Evolutionary conservation across 2,113 vertebrate genomes (phyloP).

Genomic region (Andinoacara biseriatus): DNA sequence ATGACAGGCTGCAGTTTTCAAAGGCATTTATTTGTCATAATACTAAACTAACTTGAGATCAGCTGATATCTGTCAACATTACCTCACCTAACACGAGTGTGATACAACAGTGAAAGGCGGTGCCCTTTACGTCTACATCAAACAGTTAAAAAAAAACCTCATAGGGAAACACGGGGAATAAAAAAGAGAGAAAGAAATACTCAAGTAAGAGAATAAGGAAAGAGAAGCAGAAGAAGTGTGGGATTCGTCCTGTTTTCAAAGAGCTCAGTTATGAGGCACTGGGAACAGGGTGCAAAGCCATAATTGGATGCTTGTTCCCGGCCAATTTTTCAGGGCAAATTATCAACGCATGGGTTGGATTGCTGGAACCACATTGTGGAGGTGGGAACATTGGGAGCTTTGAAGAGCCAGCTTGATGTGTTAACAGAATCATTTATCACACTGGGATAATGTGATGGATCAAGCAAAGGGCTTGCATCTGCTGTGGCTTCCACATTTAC

Average conservation of each 20-base stretch:
- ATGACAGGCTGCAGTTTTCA: constrained; percentile 51
- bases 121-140: constrained; percentile 8
- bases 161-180: background rate
- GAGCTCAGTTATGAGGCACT: constrained; percentile 60
- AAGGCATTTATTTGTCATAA: constrained; percentile 57
- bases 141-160: background rate
- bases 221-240: constrained; percentile 4
- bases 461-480: constrained; percentile 39
- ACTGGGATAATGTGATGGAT: constrained; percentile 71
- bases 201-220: background rate
- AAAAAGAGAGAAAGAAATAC: background rate
- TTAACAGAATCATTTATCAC: constrained; percentile 75
- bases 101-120: background rate
- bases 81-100: background rate
- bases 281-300: constrained; percentile 70
- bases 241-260: constrained; percentile 50
- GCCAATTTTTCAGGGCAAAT: constrained; percentile 73
- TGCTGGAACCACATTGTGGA: constrained; percentile 63
- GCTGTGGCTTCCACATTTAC: constrained; percentile 35
- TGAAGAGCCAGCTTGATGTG: constrained; percentile 63
- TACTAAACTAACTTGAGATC: constrained; percentile 55
- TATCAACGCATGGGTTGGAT: constrained; percentile 70
- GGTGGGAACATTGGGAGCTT: constrained; percentile 74
- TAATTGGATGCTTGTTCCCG: constrained; percentile 71
- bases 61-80: constrained; percentile 56